Evolutionary conservation across 2,113 vertebrate genomes (phyloP), one percentile per base, ranked within the genome.

Genomic region (Vidua chalybeata): DNA sequence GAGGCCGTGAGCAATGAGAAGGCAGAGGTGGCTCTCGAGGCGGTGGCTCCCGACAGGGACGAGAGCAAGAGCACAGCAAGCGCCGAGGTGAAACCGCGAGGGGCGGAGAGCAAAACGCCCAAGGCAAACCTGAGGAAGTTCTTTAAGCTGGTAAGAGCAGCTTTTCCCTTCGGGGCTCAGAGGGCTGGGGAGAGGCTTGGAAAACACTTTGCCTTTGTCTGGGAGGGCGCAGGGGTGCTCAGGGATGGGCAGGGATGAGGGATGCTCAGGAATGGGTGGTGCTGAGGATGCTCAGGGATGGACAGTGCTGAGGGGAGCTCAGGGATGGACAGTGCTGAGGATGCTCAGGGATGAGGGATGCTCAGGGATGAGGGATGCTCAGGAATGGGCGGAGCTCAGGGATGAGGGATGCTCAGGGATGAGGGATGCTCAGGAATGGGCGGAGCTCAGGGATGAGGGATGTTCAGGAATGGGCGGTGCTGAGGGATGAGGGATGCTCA

Each of bases 61-160:
- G 96, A 89, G 56, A 89, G n/a, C 10, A 89, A 52, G 69, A 43
- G 37, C 11, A 62, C 93, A 0, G 95, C 96, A 9, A 39, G 61
- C 7, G 3, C 79, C 20, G 97, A 97, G 55, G 64, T 8, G 15
- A 97, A 96, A 37, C 92, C 81, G 17, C 72, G 69, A 63, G 84
- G 28, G 86, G 97, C 97, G 7, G 98, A 98, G 33, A 93, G 72
- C 33, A 98, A 90, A 90, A 91, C 97, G 3, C 83, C 97, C n/a
- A 97, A 97, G 77, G 91, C 96, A 6, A 97, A 98, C 87, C 87
- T 98, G 85, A 90, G 98, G 97, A 97, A 95, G 28, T 96, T 98
- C 66, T 97, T 98, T 48, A 98, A 98, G 69, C 97, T 97, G 98
- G 98, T 98, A 94, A 98, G 98, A 10, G 31, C 64, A 11, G 35